phyloP scores from a whole-genome alignment of 2,113 vertebrate genomes.

The Lampris incognitus region DNA sequence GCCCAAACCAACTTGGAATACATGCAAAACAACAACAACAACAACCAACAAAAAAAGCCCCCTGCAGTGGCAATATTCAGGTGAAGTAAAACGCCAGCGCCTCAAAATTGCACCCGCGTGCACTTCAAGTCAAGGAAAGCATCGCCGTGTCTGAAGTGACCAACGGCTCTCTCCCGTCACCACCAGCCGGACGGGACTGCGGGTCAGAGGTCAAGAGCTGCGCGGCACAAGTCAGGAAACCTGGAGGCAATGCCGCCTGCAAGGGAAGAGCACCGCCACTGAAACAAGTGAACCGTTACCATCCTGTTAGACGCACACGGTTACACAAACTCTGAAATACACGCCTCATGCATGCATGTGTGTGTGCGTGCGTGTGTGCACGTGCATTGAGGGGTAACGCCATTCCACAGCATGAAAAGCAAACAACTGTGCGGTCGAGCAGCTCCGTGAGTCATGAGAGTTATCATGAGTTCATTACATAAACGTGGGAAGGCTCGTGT shows the following conservation, averaged over 20 bases:
- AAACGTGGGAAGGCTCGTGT: too few relatives aligned
- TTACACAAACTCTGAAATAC: constrained; percentile 47
- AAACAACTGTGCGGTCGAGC: not conserved
- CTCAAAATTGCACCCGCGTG: not conserved
- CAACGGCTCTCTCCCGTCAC: constrained; percentile 29
- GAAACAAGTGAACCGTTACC: constrained; percentile 33
- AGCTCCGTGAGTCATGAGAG: too few relatives aligned
- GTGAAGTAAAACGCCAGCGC: not conserved
- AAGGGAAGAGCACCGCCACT: constrained; percentile 17
- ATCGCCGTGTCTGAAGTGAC: constrained; percentile 1
- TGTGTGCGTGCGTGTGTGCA: not conserved
- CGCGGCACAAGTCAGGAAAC: constrained; percentile 20
- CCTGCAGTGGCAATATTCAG: too few relatives aligned
- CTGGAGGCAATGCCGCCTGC: constrained; percentile 35
- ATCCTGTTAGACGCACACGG: not conserved
- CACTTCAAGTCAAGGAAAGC: not conserved
- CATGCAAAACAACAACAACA: too few relatives aligned
- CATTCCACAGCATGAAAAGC: not conserved
- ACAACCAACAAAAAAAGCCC: too few relatives aligned
- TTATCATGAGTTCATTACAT: too few relatives aligned
- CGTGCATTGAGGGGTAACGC: not conserved
- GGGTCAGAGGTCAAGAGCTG: not conserved
- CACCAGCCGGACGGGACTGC: constrained; percentile 3
- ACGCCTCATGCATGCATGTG: constrained; percentile 1
- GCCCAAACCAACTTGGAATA: too few relatives aligned